phyloP scores from a whole-genome alignment of 2,113 vertebrate genomes.

The Polyodon spathula region DNA sequence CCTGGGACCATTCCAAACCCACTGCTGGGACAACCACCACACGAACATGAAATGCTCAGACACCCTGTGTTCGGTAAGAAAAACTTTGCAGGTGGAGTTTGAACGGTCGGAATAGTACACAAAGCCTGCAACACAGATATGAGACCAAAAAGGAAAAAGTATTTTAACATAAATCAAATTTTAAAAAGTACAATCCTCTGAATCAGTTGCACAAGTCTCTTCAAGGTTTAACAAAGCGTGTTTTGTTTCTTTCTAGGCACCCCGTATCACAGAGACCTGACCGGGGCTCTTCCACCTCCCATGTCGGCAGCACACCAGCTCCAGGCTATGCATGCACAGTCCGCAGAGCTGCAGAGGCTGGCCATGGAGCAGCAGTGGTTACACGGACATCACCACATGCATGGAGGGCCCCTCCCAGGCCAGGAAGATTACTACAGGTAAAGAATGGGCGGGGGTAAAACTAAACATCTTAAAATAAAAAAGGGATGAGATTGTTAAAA shows the following conservation, averaged over 20 bases:
- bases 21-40: constrained; percentile 83
- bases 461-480: too few species aligned
- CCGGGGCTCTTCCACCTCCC: constrained; percentile 76
- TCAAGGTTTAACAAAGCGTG: constrained; percentile 5
- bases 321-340: constrained; percentile 97
- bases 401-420: constrained; percentile 84
- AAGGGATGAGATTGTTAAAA: too few species aligned
- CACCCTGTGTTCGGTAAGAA: constrained; percentile 89
- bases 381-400: constrained; percentile 93
- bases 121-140: too few species aligned
- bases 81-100: not conserved
- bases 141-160: too few species aligned
- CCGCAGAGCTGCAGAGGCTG: constrained; percentile 88
- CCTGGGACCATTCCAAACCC: constrained; percentile 88
- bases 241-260: constrained; percentile 55
- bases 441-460: constrained; percentile 3
- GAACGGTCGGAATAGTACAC: too few species aligned
- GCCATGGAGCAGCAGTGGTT: constrained; percentile 98
- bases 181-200: too few species aligned
- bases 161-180: too few species aligned
- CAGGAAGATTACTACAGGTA: constrained; percentile 98
- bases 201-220: too few species aligned
- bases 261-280: constrained; percentile 84
- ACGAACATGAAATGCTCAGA: constrained; percentile 95
- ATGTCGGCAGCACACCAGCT: constrained; percentile 97